Conservation (phyloP, 2,888 invertebrate species). For the Tuta absoluta region DNA sequence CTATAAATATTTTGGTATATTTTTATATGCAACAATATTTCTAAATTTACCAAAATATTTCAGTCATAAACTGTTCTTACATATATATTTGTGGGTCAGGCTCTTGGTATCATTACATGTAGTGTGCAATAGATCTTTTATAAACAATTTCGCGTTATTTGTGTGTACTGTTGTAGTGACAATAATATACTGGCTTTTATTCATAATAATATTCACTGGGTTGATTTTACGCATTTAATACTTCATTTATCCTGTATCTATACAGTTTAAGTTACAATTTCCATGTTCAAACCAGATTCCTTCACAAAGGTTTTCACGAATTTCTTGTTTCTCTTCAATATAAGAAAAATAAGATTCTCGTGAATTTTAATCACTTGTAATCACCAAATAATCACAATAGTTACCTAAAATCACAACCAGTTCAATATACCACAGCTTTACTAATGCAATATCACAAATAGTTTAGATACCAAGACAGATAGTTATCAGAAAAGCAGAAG, state of each 20-base stretch:
- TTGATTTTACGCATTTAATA: conserved; percentile 33
- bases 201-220: conserved; percentile 35
- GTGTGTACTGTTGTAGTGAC: conserved; percentile 71
- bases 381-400: conserved; percentile 80
- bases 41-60: conserved; percentile 8
- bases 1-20: conserved; percentile 5
- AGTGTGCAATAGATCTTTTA: conserved; percentile 49
- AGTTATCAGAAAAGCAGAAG: not conserved
- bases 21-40: not conserved
- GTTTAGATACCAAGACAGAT: conserved; percentile 38
- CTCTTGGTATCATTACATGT: conserved; percentile 30
- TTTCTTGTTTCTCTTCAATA: not conserved
- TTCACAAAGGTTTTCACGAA: conserved; percentile 31
- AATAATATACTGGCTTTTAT: conserved; percentile 60
- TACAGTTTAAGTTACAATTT: conserved; percentile 46
- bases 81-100: conserved; percentile 14
- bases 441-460: conserved; percentile 73
- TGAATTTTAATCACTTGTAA: conserved; percentile 41
- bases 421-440: conserved; percentile 78
- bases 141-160: conserved; percentile 40
- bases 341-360: not conserved
- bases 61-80: not conserved
- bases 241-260: conserved; percentile 30
- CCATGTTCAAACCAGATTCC: conserved; percentile 43
- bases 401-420: conserved; percentile 78